Conservation (phyloP, 37 sponge, comb jelly and placozoan species). For the Cliona cf. orientalis region DNA sequence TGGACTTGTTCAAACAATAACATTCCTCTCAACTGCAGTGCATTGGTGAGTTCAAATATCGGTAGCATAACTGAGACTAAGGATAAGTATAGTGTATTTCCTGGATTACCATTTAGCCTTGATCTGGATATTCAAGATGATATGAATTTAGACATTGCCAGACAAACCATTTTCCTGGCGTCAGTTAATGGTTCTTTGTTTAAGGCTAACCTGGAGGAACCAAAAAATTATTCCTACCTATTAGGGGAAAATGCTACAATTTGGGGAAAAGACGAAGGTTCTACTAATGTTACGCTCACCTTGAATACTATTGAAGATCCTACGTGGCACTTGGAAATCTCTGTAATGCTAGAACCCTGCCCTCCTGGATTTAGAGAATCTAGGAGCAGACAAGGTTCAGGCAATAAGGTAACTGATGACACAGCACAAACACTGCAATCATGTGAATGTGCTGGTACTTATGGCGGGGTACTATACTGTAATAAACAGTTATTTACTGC, state of each 20-base stretch:
- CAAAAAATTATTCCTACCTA: too few species aligned
- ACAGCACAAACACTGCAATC: too few species aligned
- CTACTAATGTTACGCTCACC: neutral
- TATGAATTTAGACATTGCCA: neutral
- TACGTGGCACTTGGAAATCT: constrained; percentile 11
- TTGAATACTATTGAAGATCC: constrained; percentile 12
- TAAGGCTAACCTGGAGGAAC: too few species aligned
- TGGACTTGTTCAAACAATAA: constrained; percentile 1
- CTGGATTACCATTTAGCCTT: constrained; percentile 32
- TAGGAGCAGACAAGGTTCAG: neutral
- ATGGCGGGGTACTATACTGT: constrained; percentile 6
- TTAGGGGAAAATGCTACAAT: neutral
- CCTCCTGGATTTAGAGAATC: constrained; percentile 44
- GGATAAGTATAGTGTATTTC: constrained; percentile 7
- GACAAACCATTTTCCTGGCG: neutral
- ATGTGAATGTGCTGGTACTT: constrained; percentile 5
- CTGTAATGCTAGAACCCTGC: constrained; percentile 8
- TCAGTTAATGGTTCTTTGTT: neutral
- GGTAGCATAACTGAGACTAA: neutral
- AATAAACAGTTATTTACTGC: neutral
- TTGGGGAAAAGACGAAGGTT: neutral
- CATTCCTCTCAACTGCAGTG: neutral
- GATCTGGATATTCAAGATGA: constrained; percentile 42
- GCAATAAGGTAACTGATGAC: too few species aligned
- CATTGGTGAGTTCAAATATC: constrained; percentile 2